Evolutionary conservation across 2,113 vertebrate species (phyloP), one percentile per base, ranked within the genome.

Genomic region (Zosterops hypoxanthus): DNA sequence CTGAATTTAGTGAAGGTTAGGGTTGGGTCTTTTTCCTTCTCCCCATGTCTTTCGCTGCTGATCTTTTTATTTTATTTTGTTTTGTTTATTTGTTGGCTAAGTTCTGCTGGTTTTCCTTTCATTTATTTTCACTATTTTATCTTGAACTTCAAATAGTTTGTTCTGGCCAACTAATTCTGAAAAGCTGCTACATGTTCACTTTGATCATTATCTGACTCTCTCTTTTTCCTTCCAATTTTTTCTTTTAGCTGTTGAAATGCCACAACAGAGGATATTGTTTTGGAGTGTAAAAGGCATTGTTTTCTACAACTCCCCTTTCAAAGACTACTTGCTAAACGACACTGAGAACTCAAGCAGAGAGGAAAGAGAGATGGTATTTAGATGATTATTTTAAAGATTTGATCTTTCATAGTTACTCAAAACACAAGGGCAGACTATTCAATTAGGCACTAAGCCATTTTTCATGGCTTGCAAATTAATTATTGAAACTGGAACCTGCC

Each of bases 381-480:
- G 68, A 81, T 77, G 16, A 85, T 87, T 92, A 76, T 95, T 96
- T 83, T 86, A 83, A 95, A 94, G 68, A 88, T 81, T 77, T 90
- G 87, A 83, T 95, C 79, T 88, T 91, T 84, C 79, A 90, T 60
- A 92, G 71, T 50, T 96, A 90, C 39, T 63, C 68, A 70, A 87
- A 95, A 77, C 60, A 65, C 59, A 73, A 78, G 75, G 79, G 68
- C 85, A 90, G 64, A 69, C 75, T 96, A 91, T 94, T 94, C 90
- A 96, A 90, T 88, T 90, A 96, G 91, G 75, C 88, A 94, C 47
- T 80, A 70, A 71, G 92, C 88, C 76, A 93, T 83, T 91, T 94
- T 76, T 59, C 64, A 70, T 66, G 79, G 68, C 47, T 93, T 20
- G 1, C 47, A 90, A 94, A 90, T 92, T 93, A 93, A 88, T 95